Evolutionary conservation across 2,888 invertebrate species (phyloP), one percentile per base, ranked within the genome.

Genomic region (Drosophila paranaensis): DNA sequence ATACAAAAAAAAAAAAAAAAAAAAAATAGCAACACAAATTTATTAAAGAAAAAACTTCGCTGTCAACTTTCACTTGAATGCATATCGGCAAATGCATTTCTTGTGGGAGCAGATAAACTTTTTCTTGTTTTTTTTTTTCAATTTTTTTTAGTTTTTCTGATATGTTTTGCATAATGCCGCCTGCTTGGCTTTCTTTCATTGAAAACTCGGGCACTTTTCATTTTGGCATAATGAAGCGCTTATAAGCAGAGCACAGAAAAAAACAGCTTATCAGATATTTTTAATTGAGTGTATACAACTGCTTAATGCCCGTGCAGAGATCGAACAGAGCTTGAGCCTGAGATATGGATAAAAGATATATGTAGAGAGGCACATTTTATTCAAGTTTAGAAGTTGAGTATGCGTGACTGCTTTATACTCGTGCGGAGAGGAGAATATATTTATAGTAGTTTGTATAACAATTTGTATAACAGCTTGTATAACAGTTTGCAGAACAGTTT

Each of bases 141-240:
- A 1, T 6, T 50, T n/a, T 50, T 33, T 65, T 37, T 37, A 60
- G 61, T 33, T 30, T 66, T 63, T 40, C 10, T 48, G 39, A 62
- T 53, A 63, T 76, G 50, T 79, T 85, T 79, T 84, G 85, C 89
- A 89, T 89, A 89, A 89, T 88, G 77, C 74, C 62, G 42, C 62
- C 48, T 48, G 48, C 48, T 39, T 55, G 70, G 62, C 79, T 88
- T 67, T 81, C 77, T 55, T 67, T 71, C 72, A 64, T 67, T 81
- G 84, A 60, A 58, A 63, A 66, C 48, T 37, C 45, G 48, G 33
- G 46, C 87, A 82, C 82, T 82, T 88, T 82, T 82, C 81, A 84
- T 76, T 84, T 82, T 73, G 74, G 71, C 79, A 76, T 88, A 85
- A 79, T 73, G 69, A 84, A 70, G 71, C 69, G 70, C 73, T 69